These are phyloP conservation scores for Myotis yumanensis DNA, from an alignment of 2,113 vertebrate species.

Conservation along the genomic window DNA sequence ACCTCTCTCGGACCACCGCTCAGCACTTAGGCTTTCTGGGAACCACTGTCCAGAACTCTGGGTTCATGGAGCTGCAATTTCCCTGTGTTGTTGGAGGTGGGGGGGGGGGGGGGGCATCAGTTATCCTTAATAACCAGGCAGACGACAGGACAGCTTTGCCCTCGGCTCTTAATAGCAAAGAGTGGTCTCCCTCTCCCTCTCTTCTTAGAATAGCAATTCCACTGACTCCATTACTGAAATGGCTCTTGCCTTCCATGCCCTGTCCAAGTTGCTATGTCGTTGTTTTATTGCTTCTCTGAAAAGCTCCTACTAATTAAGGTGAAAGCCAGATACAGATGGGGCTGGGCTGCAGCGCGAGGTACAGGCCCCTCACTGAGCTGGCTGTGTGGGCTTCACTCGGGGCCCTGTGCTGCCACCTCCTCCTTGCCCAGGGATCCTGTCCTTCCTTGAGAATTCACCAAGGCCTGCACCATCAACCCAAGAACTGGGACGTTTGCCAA, in stretches of 20 bases:
- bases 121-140: conserved; percentile 54
- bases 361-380: accelerated
- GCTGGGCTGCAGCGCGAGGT: background rate
- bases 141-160: conserved; percentile 3
- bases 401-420: too few relatives aligned
- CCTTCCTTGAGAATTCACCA: background rate
- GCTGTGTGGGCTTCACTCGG: background rate
- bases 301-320: conserved; percentile 62
- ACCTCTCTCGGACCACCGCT: background rate
- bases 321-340: conserved; percentile 21
- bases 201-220: conserved; percentile 41
- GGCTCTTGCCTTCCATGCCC: conserved; percentile 43
- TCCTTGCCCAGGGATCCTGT: background rate
- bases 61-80: background rate
- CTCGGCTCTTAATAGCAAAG: conserved; percentile 51
- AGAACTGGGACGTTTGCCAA: accelerated
- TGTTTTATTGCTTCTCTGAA: conserved; percentile 67
- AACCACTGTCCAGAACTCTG: background rate
- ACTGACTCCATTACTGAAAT: conserved; percentile 62
- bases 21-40: background rate
- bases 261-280: conserved; percentile 18
- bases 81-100: background rate
- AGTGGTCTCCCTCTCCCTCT: background rate
- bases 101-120: background rate
- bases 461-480: background rate